Conservation (phyloP, 2,113 vertebrate species). For the Ophiodon elongatus region DNA sequence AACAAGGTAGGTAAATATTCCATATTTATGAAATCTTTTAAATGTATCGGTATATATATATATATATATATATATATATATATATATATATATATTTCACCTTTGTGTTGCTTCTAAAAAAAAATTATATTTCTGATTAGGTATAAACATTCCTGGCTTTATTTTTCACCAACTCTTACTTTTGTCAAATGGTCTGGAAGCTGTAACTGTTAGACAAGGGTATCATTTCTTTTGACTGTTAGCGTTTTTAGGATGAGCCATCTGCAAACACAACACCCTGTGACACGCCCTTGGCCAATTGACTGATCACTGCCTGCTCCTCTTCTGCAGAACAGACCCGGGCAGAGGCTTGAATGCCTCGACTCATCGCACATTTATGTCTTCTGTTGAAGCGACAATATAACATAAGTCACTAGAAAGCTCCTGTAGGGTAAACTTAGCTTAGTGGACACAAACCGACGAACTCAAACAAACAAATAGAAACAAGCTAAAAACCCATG, state of each 20-base stretch:
- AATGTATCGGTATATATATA: too few relatives aligned
- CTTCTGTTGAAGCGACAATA: background rate
- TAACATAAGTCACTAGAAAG: background rate
- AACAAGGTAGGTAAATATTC: background rate
- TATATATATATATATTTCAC: too few relatives aligned
- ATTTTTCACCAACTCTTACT: background rate
- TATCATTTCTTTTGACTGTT: background rate
- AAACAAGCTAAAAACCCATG: background rate
- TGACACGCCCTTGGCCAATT: slow-evolving; percentile 3
- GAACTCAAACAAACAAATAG: background rate
- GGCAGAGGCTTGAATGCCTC: background rate
- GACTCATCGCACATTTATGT: background rate
- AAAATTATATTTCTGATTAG: background rate
- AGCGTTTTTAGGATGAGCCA: background rate
- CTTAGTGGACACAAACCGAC: background rate
- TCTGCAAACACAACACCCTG: background rate
- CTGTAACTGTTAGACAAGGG: background rate
- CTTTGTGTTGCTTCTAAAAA: background rate
- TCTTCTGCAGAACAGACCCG: background rate
- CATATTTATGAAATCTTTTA: background rate
- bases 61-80: too few relatives aligned
- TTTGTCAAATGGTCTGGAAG: background rate
- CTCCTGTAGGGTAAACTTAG: background rate
- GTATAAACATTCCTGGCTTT: background rate
- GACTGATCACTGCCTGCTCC: background rate